These are phyloP conservation scores for Polydrusus pterygomalis DNA, from an alignment of 2,888 invertebrate species.

Conservation along the genomic window DNA sequence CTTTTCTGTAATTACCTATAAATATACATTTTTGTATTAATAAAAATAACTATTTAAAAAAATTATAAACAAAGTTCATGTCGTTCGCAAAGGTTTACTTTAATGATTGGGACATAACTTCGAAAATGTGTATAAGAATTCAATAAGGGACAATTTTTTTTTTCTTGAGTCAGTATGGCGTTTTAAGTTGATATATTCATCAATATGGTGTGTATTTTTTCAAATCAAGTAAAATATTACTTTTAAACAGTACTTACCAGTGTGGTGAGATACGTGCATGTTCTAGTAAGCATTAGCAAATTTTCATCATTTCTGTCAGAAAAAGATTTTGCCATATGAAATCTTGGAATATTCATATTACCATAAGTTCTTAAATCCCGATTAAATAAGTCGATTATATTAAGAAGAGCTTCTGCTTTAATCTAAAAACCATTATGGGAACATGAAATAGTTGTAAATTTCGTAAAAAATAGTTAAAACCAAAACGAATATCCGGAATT, in stretches of 20 bases:
- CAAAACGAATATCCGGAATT: too few relatives aligned
- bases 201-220: too few relatives aligned
- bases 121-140: too few relatives aligned
- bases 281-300: slow-evolving; percentile 79
- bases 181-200: too few relatives aligned
- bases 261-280: slow-evolving; percentile 80
- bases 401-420: slow-evolving; percentile 73
- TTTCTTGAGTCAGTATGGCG: too few relatives aligned
- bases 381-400: slow-evolving; percentile 78
- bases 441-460: too few relatives aligned
- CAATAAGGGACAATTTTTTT: too few relatives aligned
- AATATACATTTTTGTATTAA: slow-evolving; percentile 1
- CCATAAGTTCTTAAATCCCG: slow-evolving; percentile 80
- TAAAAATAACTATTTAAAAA: neutral
- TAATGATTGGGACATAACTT: too few relatives aligned
- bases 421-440: slow-evolving; percentile 69
- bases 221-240: neutral
- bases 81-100: too few relatives aligned
- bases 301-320: slow-evolving; percentile 81
- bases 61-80: neutral
- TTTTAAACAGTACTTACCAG: slow-evolving; percentile 74
- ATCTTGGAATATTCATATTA: slow-evolving; percentile 80
- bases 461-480: too few relatives aligned
- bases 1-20: slow-evolving; percentile 82
- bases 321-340: slow-evolving; percentile 80